phyloP scores from a whole-genome alignment of 2,797 vertebrate species.

The Mastacembelus armatus region DNA sequence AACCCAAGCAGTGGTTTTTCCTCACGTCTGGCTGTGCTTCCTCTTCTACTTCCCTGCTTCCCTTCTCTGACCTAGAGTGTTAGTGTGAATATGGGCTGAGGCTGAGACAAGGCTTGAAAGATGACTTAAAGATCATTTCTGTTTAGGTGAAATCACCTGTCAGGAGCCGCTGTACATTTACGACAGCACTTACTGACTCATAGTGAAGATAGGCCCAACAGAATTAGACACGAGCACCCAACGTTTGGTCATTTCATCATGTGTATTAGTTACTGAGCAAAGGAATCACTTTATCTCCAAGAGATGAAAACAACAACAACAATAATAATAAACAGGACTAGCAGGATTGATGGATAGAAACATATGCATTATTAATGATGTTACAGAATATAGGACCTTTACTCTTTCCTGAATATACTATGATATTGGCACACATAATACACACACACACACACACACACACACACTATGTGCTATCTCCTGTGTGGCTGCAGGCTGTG shows the following conservation, averaged over 20 bases:
- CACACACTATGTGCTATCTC: slow-evolving; percentile 67
- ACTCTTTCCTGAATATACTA: background rate
- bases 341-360: background rate
- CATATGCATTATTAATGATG: background rate
- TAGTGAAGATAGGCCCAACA: too few species aligned
- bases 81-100: too few species aligned
- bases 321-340: background rate
- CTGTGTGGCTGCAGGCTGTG: slow-evolving; percentile 61
- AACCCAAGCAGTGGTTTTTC: too few species aligned
- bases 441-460: slow-evolving; percentile 16
- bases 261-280: background rate
- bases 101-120: too few species aligned
- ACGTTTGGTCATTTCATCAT: background rate
- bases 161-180: too few species aligned
- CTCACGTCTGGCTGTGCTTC: too few species aligned
- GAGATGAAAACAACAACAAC: background rate
- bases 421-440: slow-evolving; percentile 13
- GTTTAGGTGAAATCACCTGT: too few species aligned
- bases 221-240: too few species aligned
- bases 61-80: too few species aligned
- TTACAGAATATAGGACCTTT: background rate
- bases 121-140: too few species aligned
- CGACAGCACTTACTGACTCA: too few species aligned
- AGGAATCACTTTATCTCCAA: background rate
- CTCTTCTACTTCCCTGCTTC: too few species aligned